These are phyloP conservation scores for Pristis pectinata DNA, from an alignment of 2,797 vertebrate genomes.

Conservation along the genomic window DNA sequence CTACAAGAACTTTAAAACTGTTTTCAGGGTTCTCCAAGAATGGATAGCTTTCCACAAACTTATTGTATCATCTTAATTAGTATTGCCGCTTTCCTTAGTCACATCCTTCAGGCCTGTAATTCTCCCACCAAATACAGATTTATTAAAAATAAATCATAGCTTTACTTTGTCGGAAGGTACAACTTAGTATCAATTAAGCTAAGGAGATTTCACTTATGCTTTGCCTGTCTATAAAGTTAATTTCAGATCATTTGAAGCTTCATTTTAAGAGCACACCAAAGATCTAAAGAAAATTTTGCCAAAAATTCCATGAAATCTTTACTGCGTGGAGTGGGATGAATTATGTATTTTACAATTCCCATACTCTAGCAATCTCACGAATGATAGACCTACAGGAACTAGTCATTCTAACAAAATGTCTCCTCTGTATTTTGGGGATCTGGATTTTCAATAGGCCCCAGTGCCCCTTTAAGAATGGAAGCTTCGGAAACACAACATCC, in stretches of 20 bases:
- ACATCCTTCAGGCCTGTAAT: background rate
- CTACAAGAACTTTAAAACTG: background rate
- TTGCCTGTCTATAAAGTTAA: background rate
- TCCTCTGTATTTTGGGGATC: background rate
- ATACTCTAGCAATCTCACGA: background rate
- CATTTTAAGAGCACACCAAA: background rate
- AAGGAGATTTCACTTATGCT: background rate
- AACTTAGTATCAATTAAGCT: background rate
- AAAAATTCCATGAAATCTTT: background rate
- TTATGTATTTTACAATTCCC: background rate
- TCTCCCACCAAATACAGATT: background rate
- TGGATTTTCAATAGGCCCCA: background rate
- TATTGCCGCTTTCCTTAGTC: background rate
- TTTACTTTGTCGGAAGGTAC: background rate
- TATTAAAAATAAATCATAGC: background rate
- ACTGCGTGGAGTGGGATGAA: background rate
- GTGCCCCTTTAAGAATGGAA: background rate
- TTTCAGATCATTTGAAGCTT: background rate
- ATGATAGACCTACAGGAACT: background rate
- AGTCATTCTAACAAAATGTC: background rate
- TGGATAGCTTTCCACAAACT: background rate
- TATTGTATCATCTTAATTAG: background rate
- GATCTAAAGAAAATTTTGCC: background rate
- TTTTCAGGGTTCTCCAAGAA: background rate
- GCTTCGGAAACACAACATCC: background rate